Conservation (phyloP, 35 echinoderm and acorn worm genomes). For the Eucidaris tribuloides region DNA sequence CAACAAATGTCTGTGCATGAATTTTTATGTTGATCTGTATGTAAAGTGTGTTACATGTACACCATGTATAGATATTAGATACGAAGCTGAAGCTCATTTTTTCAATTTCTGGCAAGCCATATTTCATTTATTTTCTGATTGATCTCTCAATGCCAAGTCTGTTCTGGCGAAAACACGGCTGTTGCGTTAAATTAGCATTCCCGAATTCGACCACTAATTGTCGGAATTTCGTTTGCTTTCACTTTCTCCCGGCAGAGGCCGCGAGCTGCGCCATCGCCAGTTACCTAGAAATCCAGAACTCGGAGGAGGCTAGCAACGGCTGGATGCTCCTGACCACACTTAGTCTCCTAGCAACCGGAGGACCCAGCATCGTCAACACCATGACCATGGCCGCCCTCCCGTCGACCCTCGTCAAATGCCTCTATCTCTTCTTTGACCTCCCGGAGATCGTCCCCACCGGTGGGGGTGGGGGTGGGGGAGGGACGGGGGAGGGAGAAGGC, state of each 20-base stretch:
- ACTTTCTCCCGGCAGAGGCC: conserved; percentile 54
- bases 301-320: conserved; percentile 87
- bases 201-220: not conserved
- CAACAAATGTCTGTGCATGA: no score
- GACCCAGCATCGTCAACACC: conserved; percentile 85
- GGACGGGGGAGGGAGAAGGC: not conserved
- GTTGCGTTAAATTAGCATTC: no score
- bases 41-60: no score
- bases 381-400: conserved; percentile 94
- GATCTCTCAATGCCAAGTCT: no score
- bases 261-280: conserved; percentile 94
- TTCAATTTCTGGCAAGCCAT: no score
- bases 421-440: conserved; percentile 97
- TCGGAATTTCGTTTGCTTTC: not conserved
- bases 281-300: conserved; percentile 88
- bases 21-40: no score
- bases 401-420: conserved; percentile 98
- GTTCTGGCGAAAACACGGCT: no score
- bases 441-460: conserved; percentile 46
- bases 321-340: conserved; percentile 95
- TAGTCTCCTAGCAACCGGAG: conserved; percentile 80
- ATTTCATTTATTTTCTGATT: no score
- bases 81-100: no score
- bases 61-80: no score
- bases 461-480: not conserved